Evolutionary conservation across 2,888 invertebrate species (phyloP), one percentile per base, ranked within the genome.

Genomic region (Euclidia mi): DNA sequence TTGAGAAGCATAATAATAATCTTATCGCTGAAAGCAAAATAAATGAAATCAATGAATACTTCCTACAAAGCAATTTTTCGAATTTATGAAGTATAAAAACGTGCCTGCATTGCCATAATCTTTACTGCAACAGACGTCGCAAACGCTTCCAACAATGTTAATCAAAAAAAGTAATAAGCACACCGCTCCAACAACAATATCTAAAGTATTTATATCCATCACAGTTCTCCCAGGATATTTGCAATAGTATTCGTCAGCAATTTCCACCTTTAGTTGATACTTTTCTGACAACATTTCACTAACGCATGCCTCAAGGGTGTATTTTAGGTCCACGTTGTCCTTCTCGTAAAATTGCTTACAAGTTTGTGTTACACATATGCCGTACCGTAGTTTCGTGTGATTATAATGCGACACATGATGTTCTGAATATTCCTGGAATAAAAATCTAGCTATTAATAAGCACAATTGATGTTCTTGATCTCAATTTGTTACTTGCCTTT

Each of bases 321-420:
- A n/a, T 10, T 53, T 63, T 76, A 84, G 78, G 77, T 74, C 84
- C 67, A 6, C 6, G 7, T 7, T 34, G 2, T 34, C 9, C 14
- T 14, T 6, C 6, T 14, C 7, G 9, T 34, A 34, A 14, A 34
- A 34, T 34, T 4, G 4, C 14, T 75, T 79, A 58, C 91, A 92
- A 12, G 84, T 77, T 29, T 58, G 72, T 3, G 85, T 85, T 1
- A 89, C 77, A 58, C 92, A 92, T 0, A 89, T 68, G 0, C 84
- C 91, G 71, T 89, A 79, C 43, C 89, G 89, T 70, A 91, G 76
- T 62, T 81, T 78, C 44, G 90, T 87, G 65, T 91, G 88, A 46
- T 92, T 89, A 66, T 74, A 91, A 62, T 92, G 91, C 61, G 90
- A 90, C 11, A 77, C 52, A 40, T 68, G 84, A 49, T 87, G 60